Evolutionary conservation across 1,140 invertebrate genomes (phyloP).

Genomic region (Trypoxylus dichotomus): DNA sequence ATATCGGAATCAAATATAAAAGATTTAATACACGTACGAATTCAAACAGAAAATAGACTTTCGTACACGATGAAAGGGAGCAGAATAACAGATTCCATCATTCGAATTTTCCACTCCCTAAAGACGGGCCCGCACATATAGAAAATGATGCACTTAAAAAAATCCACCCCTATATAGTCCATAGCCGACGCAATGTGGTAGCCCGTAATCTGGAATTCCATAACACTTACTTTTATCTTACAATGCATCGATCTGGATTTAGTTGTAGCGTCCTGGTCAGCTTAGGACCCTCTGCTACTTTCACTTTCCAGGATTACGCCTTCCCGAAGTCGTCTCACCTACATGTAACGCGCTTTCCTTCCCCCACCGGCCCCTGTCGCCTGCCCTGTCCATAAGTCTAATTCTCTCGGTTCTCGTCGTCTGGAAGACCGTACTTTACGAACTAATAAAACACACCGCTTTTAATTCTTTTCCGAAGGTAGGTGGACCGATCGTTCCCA

Average conservation of each 20-base stretch:
- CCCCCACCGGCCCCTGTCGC: not conserved
- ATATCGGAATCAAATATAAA: not conserved
- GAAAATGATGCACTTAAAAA: constrained; percentile 30
- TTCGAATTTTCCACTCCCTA: constrained; percentile 1
- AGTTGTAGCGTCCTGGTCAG: constrained; percentile 33
- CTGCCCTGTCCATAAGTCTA: not conserved
- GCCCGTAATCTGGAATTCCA: constrained; percentile 34
- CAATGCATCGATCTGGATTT: constrained; percentile 35
- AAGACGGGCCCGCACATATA: constrained; percentile 10
- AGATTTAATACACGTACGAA: not conserved
- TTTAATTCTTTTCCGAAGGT: constrained; percentile 13
- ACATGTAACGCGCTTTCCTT: not conserved
- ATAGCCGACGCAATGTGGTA: not conserved
- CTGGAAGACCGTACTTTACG: constrained; percentile 14
- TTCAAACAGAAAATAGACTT: not conserved
- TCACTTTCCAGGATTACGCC: constrained; percentile 36
- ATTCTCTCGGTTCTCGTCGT: not conserved
- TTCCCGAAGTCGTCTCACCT: constrained; percentile 32
- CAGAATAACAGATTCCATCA: not conserved
- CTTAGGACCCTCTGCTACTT: constrained; percentile 29
- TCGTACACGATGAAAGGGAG: not conserved
- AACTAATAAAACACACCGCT: constrained; percentile 24
- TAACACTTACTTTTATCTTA: constrained; percentile 37
- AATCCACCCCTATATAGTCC: constrained; percentile 4
- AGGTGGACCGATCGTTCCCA: not conserved